Base-by-base conservation (phyloP, 2,888 invertebrate genomes). In the Rapana venosa region DNA sequence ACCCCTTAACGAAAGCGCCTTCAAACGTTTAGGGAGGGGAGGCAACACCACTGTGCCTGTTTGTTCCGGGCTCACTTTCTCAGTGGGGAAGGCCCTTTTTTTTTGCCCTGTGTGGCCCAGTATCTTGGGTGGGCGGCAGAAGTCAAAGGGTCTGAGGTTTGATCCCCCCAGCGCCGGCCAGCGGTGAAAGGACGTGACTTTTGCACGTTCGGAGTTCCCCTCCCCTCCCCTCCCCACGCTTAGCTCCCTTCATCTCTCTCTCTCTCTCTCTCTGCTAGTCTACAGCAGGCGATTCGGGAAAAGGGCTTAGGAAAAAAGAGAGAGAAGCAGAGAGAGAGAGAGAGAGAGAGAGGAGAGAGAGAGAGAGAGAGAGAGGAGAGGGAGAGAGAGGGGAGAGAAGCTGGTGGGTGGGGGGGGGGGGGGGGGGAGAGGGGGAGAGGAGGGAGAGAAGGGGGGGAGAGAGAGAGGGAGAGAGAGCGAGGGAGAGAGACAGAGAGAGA, bases 121-220 rank as follows among this genome's bases (percentile, higher is more conserved):
- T 79, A 79, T 20, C 79, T 15, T 79, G 79, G 79, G 79, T 79
- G 79, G 79, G 32, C 79, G 79, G 32, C 17, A 20, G 11, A 79
- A 79, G 79, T 35, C 79, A 79, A 32, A 22, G 35, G 79, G 79
- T 79, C 79, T 35, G 35, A 32, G 79, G 79, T 79, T 79, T 79
- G 79, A 79, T 79, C 35, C 15, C 79, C 35, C 35, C 20, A 79
- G 79, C 79, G 74, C 74, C 74, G 30, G n/a, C 0, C 74, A n/a
- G 74, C 11, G 74, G 79, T 35, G 35, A 35, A 15, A 79, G 79
- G 35, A 79, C 79, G 79, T 79, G 79, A 79, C 35, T 79, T 79
- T 35, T 13, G 79, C 79, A 79, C 79, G 79, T 79, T 79, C 74
- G 22, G 20, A 20, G 61, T 61, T 22, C 15, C 61, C 22, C 61